Base-by-base conservation (phyloP, 1,140 invertebrate genomes). In the Alviniconcha marisindica region DNA sequence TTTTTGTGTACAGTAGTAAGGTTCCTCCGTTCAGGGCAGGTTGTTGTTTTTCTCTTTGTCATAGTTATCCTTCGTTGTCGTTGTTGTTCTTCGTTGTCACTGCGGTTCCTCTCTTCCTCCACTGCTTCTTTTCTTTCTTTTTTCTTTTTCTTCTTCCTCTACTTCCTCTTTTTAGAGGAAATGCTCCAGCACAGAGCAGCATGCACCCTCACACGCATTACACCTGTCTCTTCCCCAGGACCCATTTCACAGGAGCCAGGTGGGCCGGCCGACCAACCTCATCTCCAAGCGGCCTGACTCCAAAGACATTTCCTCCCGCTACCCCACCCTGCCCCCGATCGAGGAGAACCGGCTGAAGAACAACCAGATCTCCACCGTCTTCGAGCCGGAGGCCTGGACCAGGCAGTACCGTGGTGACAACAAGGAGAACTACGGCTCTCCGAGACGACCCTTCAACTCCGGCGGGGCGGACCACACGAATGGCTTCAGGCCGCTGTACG, bases 311-410 rank as follows among this genome's bases (percentile, higher is more conserved):
- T 77, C 60, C 3, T 80, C 54, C 28, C 56, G 77, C 15, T 87
- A 86, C 74, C 84, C 79, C 18, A 83, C 71, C 18, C 63, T 87
- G 24, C 84, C 84, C 2, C 86, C 86, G 2, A 87, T 85, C 21
- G 82, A 85, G 21, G 76, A 73, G 24, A 80, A 87, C 78, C 74
- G 86, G 51, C 81, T 82, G 2, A 84, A 77, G 38, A 87, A 87
- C 73, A 56, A 77, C 31, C 84, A 85, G 81, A 82, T 82, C 66
- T 87, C 86, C 40, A 87, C 86, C 1, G 86, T 87, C 12, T 87
- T 87, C 77, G 86, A 87, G 77, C 86, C 86, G 0, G 86, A 87
- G 73, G 36, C 73, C 21, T 87, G 86, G 86, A 87, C 86, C 18
- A 44, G 66, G 51, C 36, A 69, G 48, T 84, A 71, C 63, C 71